Evolutionary conservation across 2,797 vertebrate species (phyloP), one percentile per base, ranked within the genome.

Genomic region (Hapalemur alaotrensis): DNA sequence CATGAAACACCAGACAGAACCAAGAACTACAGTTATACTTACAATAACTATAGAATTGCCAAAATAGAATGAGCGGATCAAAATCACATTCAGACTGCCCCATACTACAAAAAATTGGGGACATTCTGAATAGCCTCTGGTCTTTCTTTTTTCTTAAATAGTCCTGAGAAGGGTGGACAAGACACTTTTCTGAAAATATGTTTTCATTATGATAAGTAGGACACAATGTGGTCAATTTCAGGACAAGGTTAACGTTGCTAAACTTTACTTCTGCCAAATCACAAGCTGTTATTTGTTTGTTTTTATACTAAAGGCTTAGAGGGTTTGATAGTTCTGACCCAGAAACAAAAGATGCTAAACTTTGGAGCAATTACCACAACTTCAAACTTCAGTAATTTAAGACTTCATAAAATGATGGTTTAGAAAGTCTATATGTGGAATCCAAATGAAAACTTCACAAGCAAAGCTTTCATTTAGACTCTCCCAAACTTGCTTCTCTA

Each of bases 401-500:
- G 99, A 98, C 98, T 97, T 98, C 98, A 98, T 98, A 96, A 98
- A 98, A 98, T 98, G 98, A 98, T 97, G 98, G 98, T 97, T 98
- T 98, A 96, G 97, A 97, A 97, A 97, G 96, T 97, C 98, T 99
- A 98, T 98, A 99, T 98, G 98, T 97, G 97, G 98, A 98, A 95
- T 92, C 97, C 97, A 98, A 98, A 98, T 98, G 98, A 98, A 98
- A 98, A 97, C 94, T 98, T 98, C 89, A 96, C 69, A 28, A 98
- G 98, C 98, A 98, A 99, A 98, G 98, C 98, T 98, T 97, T 99
- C 98, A 99, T 99, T 99, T 99, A 98, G 93, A 97, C 86, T 63
- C 95, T 98, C 97, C 97, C 98, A 97, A 98, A 98, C 98, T 95
- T 97, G 94, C 95, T 93, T 98, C 98, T 95, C 7, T 43, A 43